Percentiles rank a stretch among this genome's conserved stretches.
These are phyloP conservation scores for Drosophila repleta DNA, from an alignment of 1,140 invertebrate species.

Conservation along the genomic window DNA sequence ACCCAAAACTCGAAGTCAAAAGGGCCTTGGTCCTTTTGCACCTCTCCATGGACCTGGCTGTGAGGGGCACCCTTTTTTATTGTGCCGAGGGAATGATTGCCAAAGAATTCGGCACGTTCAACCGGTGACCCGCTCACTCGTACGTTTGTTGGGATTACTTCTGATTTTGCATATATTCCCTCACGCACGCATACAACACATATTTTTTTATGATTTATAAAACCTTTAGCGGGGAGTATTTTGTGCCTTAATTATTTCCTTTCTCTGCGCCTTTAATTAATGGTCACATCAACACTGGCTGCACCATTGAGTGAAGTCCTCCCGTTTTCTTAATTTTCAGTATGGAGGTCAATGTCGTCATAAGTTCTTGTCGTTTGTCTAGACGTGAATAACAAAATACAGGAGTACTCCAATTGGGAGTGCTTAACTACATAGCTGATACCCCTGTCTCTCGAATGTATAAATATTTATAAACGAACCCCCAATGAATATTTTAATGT, in stretches of 20 bases:
- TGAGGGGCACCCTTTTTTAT: constrained; percentile 33
- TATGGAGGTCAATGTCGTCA: constrained; percentile 23
- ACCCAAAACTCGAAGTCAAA: too few species aligned
- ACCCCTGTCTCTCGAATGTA: too few species aligned
- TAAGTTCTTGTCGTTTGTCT: background rate
- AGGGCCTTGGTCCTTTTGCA: constrained; percentile 35
- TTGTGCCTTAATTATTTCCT: constrained; percentile 74
- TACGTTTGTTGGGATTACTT: constrained; percentile 3
- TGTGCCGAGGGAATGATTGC: constrained; percentile 51
- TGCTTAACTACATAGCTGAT: background rate
- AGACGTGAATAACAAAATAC: background rate
- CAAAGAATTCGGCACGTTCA: constrained; percentile 20
- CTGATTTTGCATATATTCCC: constrained; percentile 30
- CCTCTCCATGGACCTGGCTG: constrained; percentile 1
- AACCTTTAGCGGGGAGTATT: constrained; percentile 37
- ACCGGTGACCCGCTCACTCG: constrained; percentile 26
- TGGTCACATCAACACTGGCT: constrained; percentile 46
- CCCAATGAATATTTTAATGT: too few species aligned
- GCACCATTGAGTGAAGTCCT: background rate
- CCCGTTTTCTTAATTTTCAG: constrained; percentile 5
- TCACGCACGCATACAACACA: constrained; percentile 67
- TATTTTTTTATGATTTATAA: constrained; percentile 82
- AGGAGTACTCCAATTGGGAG: background rate
- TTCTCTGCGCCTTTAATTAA: constrained; percentile 71
- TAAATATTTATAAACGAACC: too few species aligned